phyloP scores from a whole-genome alignment of 2,113 vertebrate species.

The Naja naja region DNA sequence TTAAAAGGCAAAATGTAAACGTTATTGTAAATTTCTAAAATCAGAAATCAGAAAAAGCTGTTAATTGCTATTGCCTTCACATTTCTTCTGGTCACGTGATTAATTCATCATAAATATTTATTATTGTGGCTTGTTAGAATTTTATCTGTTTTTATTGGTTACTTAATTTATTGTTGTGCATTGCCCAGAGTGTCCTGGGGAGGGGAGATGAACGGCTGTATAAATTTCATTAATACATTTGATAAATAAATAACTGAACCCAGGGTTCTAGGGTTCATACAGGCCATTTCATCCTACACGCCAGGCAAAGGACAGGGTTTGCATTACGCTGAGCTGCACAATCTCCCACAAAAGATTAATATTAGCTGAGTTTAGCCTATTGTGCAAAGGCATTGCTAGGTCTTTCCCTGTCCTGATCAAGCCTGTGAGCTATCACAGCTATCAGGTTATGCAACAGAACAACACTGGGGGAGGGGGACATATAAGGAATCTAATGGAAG shows the following conservation, averaged over 20 bases:
- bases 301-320: background rate
- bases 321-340: background rate
- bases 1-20: background rate
- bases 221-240: background rate
- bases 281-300: background rate
- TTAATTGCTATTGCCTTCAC: background rate
- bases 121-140: background rate
- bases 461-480: background rate
- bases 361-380: background rate
- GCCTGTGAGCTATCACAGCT: background rate
- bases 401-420: background rate
- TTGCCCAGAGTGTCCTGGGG: background rate
- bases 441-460: background rate
- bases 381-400: background rate
- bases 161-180: background rate
- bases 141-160: background rate
- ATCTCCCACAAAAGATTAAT: background rate
- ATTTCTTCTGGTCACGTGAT: background rate
- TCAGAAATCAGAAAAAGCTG: background rate
- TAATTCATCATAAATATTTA: background rate
- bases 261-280: background rate
- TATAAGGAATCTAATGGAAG: background rate
- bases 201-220: background rate
- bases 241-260: background rate
- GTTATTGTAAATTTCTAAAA: background rate